Evolutionary conservation across 2,113 vertebrate genomes (phyloP).

Genomic region (Vulpes ferrilata): DNA sequence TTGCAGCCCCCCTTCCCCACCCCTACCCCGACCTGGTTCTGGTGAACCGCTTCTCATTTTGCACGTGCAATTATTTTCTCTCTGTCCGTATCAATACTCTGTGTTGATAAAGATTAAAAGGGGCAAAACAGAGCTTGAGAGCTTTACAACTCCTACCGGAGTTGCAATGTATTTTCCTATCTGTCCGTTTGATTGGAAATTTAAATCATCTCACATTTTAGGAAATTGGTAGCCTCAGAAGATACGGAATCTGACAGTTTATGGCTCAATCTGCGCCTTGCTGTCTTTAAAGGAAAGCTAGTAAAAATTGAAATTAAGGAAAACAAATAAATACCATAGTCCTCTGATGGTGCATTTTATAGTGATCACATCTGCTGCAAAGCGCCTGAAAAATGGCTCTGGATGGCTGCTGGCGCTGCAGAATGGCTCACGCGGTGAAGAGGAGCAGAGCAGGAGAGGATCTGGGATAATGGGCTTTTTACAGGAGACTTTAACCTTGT

Average conservation of each 20-base stretch:
- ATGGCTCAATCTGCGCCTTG: constrained; percentile 75
- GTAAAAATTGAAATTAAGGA: constrained; percentile 86
- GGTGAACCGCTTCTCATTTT: constrained; percentile 81
- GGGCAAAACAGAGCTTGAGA: constrained; percentile 64
- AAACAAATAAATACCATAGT: constrained; percentile 82
- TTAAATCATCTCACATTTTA: constrained; percentile 84
- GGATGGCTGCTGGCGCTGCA: constrained; percentile 77
- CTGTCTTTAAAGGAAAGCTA: constrained; percentile 84
- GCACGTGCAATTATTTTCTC: constrained; percentile 69
- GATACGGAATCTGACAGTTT: constrained; percentile 78
- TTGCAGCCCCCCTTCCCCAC: not conserved
- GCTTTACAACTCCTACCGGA: constrained; percentile 76
- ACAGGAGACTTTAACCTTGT: constrained; percentile 62
- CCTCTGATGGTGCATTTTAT: constrained; percentile 74
- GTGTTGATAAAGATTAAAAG: constrained; percentile 79
- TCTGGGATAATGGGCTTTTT: constrained; percentile 53
- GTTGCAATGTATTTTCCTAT: constrained; percentile 76
- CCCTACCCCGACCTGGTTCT: constrained; percentile 32
- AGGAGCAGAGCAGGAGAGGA: constrained; percentile 64
- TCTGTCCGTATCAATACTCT: constrained; percentile 57
- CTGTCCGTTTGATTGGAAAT: constrained; percentile 82
- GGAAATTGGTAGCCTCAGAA: constrained; percentile 68
- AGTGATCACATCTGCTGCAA: constrained; percentile 86
- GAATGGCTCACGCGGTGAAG: constrained; percentile 55
- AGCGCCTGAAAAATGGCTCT: constrained; percentile 77